A percentile compares a stretch with the other conserved stretches of the same genome.
These are phyloP conservation scores for Centropus unirufus DNA, from an alignment of 2,113 vertebrate genomes.

Conservation along the genomic window DNA sequence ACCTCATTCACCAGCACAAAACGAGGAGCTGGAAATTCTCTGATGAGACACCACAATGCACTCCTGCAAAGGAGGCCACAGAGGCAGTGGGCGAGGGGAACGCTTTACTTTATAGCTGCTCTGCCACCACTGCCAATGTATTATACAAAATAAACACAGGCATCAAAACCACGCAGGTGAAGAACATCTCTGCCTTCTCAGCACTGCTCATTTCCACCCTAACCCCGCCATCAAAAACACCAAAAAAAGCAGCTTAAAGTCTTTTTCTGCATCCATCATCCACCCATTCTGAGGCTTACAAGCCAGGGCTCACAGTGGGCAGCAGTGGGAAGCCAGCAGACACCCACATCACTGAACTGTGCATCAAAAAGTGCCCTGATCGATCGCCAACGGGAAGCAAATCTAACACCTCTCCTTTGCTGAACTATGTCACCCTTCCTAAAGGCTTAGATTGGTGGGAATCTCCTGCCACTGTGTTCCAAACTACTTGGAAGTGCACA, in stretches of 20 bases:
- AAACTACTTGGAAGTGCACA: neutral
- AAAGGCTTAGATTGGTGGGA: neutral
- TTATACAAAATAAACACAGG: neutral
- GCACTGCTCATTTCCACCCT: neutral
- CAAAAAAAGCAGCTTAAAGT: neutral
- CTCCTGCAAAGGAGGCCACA: neutral
- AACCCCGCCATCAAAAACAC: neutral
- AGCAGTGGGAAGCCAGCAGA: neutral
- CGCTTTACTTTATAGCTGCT: neutral
- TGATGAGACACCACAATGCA: neutral
- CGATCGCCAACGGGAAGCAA: neutral
- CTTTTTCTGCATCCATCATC: conserved; percentile 25
- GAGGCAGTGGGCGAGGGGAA: neutral
- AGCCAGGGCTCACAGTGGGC: neutral
- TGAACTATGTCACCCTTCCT: neutral
- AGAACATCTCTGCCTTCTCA: neutral
- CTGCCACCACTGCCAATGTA: neutral
- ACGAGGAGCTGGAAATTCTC: neutral
- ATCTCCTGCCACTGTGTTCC: neutral
- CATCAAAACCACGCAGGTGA: neutral
- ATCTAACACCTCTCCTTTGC: neutral
- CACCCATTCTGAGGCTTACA: neutral
- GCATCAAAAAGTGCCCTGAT: neutral
- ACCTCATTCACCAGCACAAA: neutral
- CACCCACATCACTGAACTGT: neutral